These are phyloP conservation scores for Pentalonia nigronervosa DNA, from an alignment of 1,140 invertebrate genomes.

Conservation along the genomic window DNA sequence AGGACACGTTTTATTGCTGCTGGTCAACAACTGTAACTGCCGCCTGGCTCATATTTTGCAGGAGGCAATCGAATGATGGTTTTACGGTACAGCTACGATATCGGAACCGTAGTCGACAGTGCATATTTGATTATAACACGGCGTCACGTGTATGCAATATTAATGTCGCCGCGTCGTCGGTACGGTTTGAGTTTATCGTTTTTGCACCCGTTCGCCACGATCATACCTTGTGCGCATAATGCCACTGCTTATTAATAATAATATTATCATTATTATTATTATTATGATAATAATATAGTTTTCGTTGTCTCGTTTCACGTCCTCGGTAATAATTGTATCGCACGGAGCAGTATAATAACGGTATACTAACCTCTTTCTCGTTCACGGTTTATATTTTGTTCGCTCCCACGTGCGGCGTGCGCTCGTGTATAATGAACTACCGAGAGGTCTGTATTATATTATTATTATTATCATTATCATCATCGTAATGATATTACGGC, in stretches of 20 bases:
- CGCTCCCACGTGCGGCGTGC: neutral
- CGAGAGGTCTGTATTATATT: neutral
- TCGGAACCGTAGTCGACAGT: neutral
- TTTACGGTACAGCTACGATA: neutral
- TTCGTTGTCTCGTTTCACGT: neutral
- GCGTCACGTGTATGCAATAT: conserved; percentile 42
- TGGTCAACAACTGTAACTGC: neutral
- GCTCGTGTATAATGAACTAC: neutral
- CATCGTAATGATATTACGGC: neutral
- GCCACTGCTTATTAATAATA: neutral
- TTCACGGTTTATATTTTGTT: neutral
- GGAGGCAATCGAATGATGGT: neutral
- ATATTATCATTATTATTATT: no score
- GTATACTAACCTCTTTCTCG: neutral
- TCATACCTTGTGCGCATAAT: no score
- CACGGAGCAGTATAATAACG: neutral
- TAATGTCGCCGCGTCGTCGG: neutral
- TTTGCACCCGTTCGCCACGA: no score
- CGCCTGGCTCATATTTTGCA: neutral
- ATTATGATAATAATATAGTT: neutral
- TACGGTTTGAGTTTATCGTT: neutral
- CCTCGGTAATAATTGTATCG: neutral
- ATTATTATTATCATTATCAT: neutral
- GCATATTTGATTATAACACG: conserved; percentile 15
- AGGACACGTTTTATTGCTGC: neutral